Evolutionary conservation across 2,888 invertebrate species (phyloP).

Genomic region (Ochlodes sylvanus): DNA sequence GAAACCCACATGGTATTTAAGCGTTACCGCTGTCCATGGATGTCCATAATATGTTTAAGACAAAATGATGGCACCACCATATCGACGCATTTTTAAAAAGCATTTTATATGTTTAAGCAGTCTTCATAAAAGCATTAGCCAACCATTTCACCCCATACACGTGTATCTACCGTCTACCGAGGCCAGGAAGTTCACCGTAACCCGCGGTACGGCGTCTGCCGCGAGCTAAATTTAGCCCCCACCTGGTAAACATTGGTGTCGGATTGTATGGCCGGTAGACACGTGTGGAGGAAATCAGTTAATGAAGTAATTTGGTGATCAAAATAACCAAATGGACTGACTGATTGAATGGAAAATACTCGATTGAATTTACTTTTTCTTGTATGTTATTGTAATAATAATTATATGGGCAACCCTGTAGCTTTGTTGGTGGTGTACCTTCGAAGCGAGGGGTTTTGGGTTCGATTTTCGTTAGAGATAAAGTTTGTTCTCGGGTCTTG

Average conservation of each 20-base stretch:
- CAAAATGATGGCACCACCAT: too few species aligned
- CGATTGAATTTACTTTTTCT: neutral
- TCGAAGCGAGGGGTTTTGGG: too few species aligned
- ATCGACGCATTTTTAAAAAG: too few species aligned
- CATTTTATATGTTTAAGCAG: neutral
- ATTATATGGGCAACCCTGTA: too few species aligned
- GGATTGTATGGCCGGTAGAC: slow-evolving; percentile 6
- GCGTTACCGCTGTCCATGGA: too few species aligned
- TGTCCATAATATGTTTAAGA: too few species aligned
- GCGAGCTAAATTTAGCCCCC: slow-evolving; percentile 45
- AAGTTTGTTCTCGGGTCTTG: too few species aligned
- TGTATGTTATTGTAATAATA: too few species aligned
- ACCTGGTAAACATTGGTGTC: slow-evolving; percentile 43
- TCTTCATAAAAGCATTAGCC: slow-evolving; percentile 7
- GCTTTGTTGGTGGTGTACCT: too few species aligned
- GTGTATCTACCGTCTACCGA: slow-evolving; percentile 36
- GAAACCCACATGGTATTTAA: too few species aligned
- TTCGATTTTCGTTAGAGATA: too few species aligned
- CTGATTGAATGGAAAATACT: neutral
- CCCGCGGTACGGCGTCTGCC: slow-evolving; percentile 48
- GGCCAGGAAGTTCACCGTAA: slow-evolving; percentile 53
- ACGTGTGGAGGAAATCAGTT: slow-evolving; percentile 17
- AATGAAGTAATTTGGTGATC: neutral
- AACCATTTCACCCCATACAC: slow-evolving; percentile 33
- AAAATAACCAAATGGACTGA: neutral